These are phyloP conservation scores for Atta texana DNA, from an alignment of 1,140 invertebrate genomes.

Conservation along the genomic window DNA sequence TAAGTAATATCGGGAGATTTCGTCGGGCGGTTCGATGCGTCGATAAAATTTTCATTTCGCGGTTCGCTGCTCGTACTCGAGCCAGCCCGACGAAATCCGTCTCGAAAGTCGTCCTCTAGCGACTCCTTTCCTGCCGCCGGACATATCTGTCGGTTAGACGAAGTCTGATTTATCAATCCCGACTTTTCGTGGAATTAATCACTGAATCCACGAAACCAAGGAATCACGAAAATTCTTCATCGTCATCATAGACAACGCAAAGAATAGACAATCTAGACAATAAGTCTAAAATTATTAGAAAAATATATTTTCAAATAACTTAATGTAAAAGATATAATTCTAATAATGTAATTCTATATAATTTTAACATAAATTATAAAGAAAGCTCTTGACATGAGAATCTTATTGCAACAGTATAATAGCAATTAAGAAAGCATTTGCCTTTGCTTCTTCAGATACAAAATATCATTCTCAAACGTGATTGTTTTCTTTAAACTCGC, in stretches of 20 bases:
- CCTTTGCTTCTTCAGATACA: constrained; percentile 1
- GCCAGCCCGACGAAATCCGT: constrained; percentile 63
- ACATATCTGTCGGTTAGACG: constrained; percentile 29
- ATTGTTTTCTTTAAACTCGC: constrained; percentile 45
- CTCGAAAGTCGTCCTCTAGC: constrained; percentile 41
- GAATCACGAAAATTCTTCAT: background rate
- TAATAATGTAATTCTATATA: background rate
- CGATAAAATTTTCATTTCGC: constrained; percentile 85
- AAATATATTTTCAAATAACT: background rate
- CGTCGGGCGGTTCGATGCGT: constrained; percentile 75
- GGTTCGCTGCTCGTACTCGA: constrained; percentile 75
- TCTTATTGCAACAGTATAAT: background rate
- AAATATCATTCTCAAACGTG: constrained; percentile 13
- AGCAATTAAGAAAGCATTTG: constrained; percentile 23
- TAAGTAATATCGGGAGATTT: constrained; percentile 81
- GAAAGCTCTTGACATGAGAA: background rate
- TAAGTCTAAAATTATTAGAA: background rate
- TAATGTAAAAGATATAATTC: background rate
- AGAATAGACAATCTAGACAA: background rate
- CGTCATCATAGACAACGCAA: background rate
- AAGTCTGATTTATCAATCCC: constrained; percentile 32
- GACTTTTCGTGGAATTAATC: constrained; percentile 67
- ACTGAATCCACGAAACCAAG: constrained; percentile 21
- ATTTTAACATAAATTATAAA: background rate
- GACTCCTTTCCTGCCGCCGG: constrained; percentile 12